Base-by-base conservation (phyloP, 2,797 vertebrate genomes). In the Mormyrus proboscirostris region DNA sequence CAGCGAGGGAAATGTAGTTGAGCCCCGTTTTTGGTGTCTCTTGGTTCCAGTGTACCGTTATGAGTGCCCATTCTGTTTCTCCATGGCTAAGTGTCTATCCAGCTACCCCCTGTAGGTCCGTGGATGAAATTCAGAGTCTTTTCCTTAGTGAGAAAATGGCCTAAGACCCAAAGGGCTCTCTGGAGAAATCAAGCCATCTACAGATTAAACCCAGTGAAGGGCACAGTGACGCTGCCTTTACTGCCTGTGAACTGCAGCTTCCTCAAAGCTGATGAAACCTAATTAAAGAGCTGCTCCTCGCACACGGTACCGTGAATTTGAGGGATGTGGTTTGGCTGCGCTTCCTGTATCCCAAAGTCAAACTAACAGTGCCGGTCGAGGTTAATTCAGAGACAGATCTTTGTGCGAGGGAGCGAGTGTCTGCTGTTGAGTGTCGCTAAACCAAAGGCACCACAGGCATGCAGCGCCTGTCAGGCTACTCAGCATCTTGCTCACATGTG, bases 131-230 rank as follows among this genome's bases (percentile, higher is more conserved):
- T 44, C 38, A 79, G 38, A 44, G 38, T 9, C 33, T 19, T 79
- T 79, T 41, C 73, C 14, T 79, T 79, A 79, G 73, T 79, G 73
- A 79, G 73, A 79, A 79, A 79, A 16, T 44, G 73, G 38, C 38
- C 73, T 79, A n/a, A 41, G 73, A 79, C 73, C 38, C 38, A 44
- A 41, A 79, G 38, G 73, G 73, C 14, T 79, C 73, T 44, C 73
- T 79, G 73, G 73, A 79, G 73, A 79, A 79, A 79, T 79, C 73
- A 79, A 44, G 73, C 38, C 73, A 79, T 79, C 73, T 79, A 44
- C 73, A 79, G 38, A 79, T 79, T 79, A 79, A 79, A 79, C 16
- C 38, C 38, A 79, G 73, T 44, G 73, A 41, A 79, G 38, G 33
- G 38, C 73, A 79, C 38, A 2, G 73, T 44, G 33, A 44, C 10